Evolutionary conservation across 2,113 vertebrate genomes (phyloP).

Genomic region (Pituophis catenifer): DNA sequence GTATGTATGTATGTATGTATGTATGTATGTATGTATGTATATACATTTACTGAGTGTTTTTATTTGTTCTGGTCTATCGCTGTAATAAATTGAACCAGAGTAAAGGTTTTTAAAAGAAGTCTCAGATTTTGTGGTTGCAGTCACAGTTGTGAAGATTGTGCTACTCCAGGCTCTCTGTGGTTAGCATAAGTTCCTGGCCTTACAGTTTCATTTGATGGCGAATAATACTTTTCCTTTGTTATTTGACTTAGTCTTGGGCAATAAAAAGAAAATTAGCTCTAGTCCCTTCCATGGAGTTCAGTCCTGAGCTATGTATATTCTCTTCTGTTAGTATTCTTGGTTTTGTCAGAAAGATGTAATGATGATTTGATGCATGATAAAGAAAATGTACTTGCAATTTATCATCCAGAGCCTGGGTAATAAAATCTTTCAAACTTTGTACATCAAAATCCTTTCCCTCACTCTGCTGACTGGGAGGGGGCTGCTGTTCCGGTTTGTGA

Average conservation of each 20-base stretch:
- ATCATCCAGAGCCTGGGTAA: too few relatives aligned
- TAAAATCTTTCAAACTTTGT: too few relatives aligned
- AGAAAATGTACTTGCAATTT: background rate
- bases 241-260: background rate
- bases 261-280: background rate
- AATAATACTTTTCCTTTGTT: background rate
- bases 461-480: too few relatives aligned
- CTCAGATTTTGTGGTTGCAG: background rate
- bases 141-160: background rate
- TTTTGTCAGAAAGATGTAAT: background rate
- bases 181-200: background rate
- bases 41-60: too few relatives aligned
- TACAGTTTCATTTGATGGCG: background rate
- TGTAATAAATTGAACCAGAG: background rate
- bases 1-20: too few relatives aligned
- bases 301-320: background rate
- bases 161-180: background rate
- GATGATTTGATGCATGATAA: background rate
- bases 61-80: too few relatives aligned
- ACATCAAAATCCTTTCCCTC: too few relatives aligned
- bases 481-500: too few relatives aligned
- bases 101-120: background rate
- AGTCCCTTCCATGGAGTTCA: background rate
- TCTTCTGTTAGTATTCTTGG: background rate
- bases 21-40: too few relatives aligned